These are phyloP conservation scores for Chamaea fasciata DNA, from an alignment of 2,113 vertebrate genomes.

Conservation along the genomic window DNA sequence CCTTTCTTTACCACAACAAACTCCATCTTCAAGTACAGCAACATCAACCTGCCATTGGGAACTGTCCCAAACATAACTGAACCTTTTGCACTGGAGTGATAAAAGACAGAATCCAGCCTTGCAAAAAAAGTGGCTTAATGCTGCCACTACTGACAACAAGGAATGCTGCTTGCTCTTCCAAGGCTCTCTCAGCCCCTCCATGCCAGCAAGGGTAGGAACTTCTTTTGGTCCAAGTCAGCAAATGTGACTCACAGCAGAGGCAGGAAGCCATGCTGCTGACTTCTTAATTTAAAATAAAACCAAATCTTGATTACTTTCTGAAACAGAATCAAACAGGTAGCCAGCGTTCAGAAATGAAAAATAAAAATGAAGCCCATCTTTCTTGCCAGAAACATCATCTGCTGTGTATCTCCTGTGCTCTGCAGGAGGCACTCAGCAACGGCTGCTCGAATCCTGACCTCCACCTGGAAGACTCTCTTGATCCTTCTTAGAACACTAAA, in stretches of 20 bases:
- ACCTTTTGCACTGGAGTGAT: neutral
- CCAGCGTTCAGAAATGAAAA: neutral
- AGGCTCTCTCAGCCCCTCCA: neutral
- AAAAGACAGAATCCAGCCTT: neutral
- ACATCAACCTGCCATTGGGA: neutral
- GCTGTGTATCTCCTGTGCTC: neutral
- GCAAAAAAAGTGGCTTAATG: neutral
- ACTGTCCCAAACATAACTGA: neutral
- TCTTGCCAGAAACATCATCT: neutral
- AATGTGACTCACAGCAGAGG: neutral
- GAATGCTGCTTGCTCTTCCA: neutral
- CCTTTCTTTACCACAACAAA: neutral
- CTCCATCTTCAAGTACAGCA: neutral
- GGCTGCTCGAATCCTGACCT: neutral
- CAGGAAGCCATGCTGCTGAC: neutral
- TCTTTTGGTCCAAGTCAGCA: neutral
- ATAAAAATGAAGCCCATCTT: neutral
- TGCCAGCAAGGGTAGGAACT: neutral
- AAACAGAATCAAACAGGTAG: neutral
- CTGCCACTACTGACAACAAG: neutral
- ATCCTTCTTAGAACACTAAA: neutral
- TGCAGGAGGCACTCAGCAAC: neutral
- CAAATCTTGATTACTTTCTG: neutral
- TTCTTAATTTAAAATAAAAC: neutral
- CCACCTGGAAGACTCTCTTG: neutral